Percentiles rank a stretch among this genome's conserved stretches.
Conservation (phyloP, 1,140 invertebrate species). For the Drosophila kepulauana region DNA sequence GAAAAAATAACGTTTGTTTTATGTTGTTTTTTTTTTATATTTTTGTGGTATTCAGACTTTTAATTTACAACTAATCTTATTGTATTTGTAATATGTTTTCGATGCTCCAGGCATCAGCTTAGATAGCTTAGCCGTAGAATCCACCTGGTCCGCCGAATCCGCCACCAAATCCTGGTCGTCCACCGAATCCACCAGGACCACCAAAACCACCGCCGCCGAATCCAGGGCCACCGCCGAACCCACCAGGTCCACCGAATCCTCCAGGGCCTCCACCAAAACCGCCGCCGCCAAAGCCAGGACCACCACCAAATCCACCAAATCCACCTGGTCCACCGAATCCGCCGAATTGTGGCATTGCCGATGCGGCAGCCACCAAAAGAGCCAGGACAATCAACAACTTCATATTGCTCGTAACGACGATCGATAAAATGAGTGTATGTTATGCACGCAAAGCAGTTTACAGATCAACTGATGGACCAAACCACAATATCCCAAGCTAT, state of each 20-base stretch:
- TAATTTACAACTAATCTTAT: conserved; percentile 20
- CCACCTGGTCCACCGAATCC: conserved; percentile 49
- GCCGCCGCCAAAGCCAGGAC: conserved; percentile 35
- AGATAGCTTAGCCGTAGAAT: conserved; percentile 30
- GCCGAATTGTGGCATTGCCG: conserved; percentile 54
- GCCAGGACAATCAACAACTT: conserved; percentile 65
- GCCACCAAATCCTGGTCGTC: background rate
- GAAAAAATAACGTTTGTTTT: background rate
- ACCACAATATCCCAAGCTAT: conserved; percentile 24
- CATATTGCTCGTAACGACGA: conserved; percentile 39
- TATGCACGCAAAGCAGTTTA: conserved; percentile 33
- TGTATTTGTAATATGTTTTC: conserved; percentile 20
- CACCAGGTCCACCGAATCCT: conserved; percentile 30
- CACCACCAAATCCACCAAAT: conserved; percentile 35
- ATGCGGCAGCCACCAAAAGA: conserved; percentile 47
- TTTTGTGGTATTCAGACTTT: conserved; percentile 33
- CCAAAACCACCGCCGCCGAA: conserved; percentile 10
- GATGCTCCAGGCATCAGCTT: conserved; percentile 2
- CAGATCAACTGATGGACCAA: conserved; percentile 57
- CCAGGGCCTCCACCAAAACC: conserved; percentile 26
- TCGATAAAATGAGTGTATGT: background rate
- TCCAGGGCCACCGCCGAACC: conserved; percentile 31
- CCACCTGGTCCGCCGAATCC: conserved; percentile 9
- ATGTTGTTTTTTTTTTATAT: conserved; percentile 3
- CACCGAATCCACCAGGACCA: conserved; percentile 12